phyloP scores from a whole-genome alignment of 2,888 invertebrate species.

The Archips crataeganus region DNA sequence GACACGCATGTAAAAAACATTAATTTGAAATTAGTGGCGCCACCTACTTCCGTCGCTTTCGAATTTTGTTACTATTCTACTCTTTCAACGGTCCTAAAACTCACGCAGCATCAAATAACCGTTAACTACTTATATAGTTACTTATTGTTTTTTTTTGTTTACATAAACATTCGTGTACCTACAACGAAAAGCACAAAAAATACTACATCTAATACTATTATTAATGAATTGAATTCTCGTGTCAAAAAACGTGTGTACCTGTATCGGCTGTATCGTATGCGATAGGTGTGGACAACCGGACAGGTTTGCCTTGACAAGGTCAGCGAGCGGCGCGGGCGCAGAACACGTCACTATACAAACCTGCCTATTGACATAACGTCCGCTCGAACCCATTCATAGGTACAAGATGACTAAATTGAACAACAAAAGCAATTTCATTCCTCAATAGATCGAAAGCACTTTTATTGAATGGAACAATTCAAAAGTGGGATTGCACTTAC shows the following conservation, averaged over 20 bases:
- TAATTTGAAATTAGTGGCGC: too few relatives aligned
- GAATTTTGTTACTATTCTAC: not conserved
- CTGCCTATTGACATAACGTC: constrained; percentile 31
- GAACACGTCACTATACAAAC: constrained; percentile 43
- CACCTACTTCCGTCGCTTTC: too few relatives aligned
- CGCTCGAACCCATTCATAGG: constrained; percentile 30
- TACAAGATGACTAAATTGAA: constrained; percentile 25
- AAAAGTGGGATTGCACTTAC: not conserved
- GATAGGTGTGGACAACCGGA: constrained; percentile 47
- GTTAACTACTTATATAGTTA: not conserved
- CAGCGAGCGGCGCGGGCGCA: constrained; percentile 52
- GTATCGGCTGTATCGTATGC: constrained; percentile 10
- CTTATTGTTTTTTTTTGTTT: not conserved
- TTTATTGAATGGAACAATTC: constrained; percentile 6
- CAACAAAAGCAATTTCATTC: not conserved
- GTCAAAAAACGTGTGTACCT: constrained; percentile 19
- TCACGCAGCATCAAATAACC: not conserved
- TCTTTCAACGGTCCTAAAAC: not conserved
- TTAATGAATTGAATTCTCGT: constrained; percentile 27
- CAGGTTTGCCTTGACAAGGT: constrained; percentile 71
- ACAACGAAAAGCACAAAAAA: constrained; percentile 27
- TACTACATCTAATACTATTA: constrained; percentile 16
- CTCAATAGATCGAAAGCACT: not conserved
- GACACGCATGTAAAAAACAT: too few relatives aligned
- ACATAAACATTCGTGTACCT: not conserved